A percentile compares a stretch with the other conserved stretches of the same genome.
phyloP scores from a whole-genome alignment of 2,113 vertebrate species.

The Campylomormyrus numenius region DNA sequence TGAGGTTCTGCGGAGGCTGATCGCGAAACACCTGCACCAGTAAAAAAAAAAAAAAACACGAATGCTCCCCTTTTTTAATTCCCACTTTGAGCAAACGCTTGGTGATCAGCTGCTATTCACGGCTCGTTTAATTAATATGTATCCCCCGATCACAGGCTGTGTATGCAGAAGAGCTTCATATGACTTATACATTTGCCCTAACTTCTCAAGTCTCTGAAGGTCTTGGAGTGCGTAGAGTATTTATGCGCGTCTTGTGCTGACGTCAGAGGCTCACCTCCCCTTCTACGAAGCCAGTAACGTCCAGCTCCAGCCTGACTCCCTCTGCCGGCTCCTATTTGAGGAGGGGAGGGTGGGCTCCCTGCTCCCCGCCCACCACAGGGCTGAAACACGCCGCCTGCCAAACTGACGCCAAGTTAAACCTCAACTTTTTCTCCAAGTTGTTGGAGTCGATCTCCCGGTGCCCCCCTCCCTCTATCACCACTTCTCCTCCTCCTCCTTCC shows the following conservation, averaged over 20 bases:
- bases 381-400: background rate
- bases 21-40: slow-evolving; percentile 6
- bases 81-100: background rate
- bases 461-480: background rate
- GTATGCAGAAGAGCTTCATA: background rate
- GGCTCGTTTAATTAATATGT: background rate
- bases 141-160: background rate
- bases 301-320: slow-evolving; percentile 47
- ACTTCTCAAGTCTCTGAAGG: slow-evolving; percentile 44
- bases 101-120: background rate
- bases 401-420: slow-evolving; percentile 9
- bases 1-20: background rate
- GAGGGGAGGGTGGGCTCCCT: slow-evolving; percentile 43
- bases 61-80: background rate
- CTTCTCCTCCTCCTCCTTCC: background rate
- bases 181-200: background rate
- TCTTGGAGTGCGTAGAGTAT: slow-evolving; percentile 39
- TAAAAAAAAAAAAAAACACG: background rate
- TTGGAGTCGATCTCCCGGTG: background rate
- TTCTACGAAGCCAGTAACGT: slow-evolving; percentile 54
- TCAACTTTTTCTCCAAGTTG: background rate
- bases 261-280: slow-evolving; percentile 60
- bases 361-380: slow-evolving; percentile 41
- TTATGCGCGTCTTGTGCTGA: slow-evolving; percentile 52
- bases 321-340: slow-evolving; percentile 50